Base-by-base conservation (phyloP, 2,797 vertebrate species). In the Sebastiscus albofasciatus region DNA sequence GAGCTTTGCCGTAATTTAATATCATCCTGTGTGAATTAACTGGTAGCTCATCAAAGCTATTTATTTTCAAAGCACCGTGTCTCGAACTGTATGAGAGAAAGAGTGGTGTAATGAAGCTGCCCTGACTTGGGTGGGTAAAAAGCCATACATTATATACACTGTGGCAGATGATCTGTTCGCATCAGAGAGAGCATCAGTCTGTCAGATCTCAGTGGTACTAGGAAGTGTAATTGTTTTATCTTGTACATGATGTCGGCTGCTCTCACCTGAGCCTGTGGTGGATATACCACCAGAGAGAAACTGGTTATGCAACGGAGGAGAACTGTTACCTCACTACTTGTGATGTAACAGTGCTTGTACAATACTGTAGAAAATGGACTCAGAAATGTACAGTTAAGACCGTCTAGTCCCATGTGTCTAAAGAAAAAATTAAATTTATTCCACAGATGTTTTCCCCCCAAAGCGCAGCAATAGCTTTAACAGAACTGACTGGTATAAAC, bases 221-320 rank as follows among this genome's bases (percentile, higher is more conserved):
- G 29, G n/a, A 76, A 52, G 22, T 70, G n/a, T 81, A 83, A 89
- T 84, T 83, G 79, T 75, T 89, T 85, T 61, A 82, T 74, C 61
- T 59, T 85, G 69, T 81, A 67, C 64, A 39, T 68, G 62, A 78
- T 64, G 69, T 52, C 11, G 26, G 27, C 60, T 78, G 22, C 13
- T 79, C 12, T 75, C 70, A 80, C 65, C 70, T 75, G 27, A 64
- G 61, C 26, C 33, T 67, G 11, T 58, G 16, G 5, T 46, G 62
- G 73, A 84, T 61, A 84, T 60, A 39, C 64, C 59, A 66, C 60
- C 46, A 67, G 66, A 82, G 77, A 87, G 11, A 64, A 62, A 77
- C 8, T 14, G 33, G 26, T 89, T 88, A 79, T 76, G 67, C 71
- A 90, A 90, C 8, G 13, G 60, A 68, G 26, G 34, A 84, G 39